Evolutionary conservation across 30 jellyfish, hydroid and myxozoan genomes (phyloP).

Genomic region (Hydractinia symbiolongicarpus): DNA sequence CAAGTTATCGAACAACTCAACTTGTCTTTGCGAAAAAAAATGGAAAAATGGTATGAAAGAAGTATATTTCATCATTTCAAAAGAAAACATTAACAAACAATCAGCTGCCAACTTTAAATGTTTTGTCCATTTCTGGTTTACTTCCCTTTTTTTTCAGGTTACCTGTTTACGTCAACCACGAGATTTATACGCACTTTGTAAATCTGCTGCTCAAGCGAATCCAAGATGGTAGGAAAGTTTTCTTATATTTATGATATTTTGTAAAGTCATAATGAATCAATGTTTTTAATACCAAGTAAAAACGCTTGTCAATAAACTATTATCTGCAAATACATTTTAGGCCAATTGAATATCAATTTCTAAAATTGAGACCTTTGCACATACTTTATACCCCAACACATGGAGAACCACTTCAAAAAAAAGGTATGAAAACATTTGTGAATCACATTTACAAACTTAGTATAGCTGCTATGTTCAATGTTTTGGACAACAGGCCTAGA

Average conservation of each 20-base stretch:
- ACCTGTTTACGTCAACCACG: conserved; percentile 76
- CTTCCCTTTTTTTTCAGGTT: conserved; percentile 37
- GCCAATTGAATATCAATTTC: conserved; percentile 44
- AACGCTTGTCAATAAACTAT: background rate
- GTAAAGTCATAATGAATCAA: background rate
- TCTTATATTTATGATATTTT: background rate
- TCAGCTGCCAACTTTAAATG: no score
- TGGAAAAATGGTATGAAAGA: conserved; percentile 54
- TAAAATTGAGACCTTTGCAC: conserved; percentile 36
- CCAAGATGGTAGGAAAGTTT: conserved; percentile 52
- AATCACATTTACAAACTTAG: background rate
- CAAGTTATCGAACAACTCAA: conserved; percentile 63
- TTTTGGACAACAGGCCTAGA: no score
- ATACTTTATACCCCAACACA: conserved; percentile 33
- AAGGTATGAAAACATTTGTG: conserved; percentile 26
- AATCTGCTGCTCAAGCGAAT: conserved; percentile 34
- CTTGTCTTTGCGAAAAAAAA: conserved; percentile 42
- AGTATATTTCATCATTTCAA: no score
- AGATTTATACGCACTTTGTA: conserved; percentile 57
- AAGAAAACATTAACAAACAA: no score
- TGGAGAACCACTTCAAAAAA: conserved; percentile 32
- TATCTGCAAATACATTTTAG: background rate
- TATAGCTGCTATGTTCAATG: background rate
- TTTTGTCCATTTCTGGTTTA: background rate
- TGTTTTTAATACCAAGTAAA: background rate